Percentiles rank a stretch among this genome's conserved stretches.
phyloP scores from a whole-genome alignment of 2,888 invertebrate genomes.

The Amblyjoppa proteus region DNA sequence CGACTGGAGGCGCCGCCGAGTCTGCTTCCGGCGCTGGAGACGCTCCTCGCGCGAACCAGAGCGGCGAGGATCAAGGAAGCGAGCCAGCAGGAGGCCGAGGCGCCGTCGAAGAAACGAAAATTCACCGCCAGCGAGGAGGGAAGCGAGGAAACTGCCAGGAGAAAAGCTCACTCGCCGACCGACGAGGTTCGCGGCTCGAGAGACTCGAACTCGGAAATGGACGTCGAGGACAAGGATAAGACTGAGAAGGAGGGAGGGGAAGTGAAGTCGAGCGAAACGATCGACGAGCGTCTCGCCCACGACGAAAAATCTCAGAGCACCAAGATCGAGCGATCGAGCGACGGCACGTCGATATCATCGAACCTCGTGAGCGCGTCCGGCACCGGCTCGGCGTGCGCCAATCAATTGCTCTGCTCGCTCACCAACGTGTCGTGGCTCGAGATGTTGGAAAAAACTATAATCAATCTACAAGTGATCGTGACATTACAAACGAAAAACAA shows the following conservation, averaged over 20 bases:
- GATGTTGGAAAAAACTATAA: constrained; percentile 84
- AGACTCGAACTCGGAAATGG: constrained; percentile 69
- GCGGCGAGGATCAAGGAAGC: constrained; percentile 77
- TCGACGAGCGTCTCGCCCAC: constrained; percentile 68
- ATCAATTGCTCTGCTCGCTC: constrained; percentile 79
- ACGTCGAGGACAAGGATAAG: constrained; percentile 76
- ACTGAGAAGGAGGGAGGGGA: constrained; percentile 73
- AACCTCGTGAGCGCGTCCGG: constrained; percentile 75
- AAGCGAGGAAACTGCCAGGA: constrained; percentile 70
- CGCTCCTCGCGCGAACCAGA: constrained; percentile 80
- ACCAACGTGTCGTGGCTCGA: constrained; percentile 83
- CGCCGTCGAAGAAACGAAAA: constrained; percentile 83
- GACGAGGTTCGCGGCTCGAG: constrained; percentile 64
- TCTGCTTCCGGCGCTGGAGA: constrained; percentile 81
- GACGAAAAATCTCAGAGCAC: constrained; percentile 55
- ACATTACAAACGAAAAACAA: constrained; percentile 81
- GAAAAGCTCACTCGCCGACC: constrained; percentile 70
- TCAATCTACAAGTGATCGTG: constrained; percentile 83
- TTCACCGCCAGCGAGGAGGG: constrained; percentile 76
- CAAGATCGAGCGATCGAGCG: constrained; percentile 68
- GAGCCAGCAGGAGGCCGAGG: constrained; percentile 78
- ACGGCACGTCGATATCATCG: constrained; percentile 72
- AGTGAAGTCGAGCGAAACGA: constrained; percentile 63
- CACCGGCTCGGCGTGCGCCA: constrained; percentile 76
- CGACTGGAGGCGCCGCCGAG: constrained; percentile 82